Percentiles rank a stretch among this genome's conserved stretches.
Evolutionary conservation across 2,113 vertebrate genomes (phyloP).

Genomic region (Corythornis madagascariensis): DNA sequence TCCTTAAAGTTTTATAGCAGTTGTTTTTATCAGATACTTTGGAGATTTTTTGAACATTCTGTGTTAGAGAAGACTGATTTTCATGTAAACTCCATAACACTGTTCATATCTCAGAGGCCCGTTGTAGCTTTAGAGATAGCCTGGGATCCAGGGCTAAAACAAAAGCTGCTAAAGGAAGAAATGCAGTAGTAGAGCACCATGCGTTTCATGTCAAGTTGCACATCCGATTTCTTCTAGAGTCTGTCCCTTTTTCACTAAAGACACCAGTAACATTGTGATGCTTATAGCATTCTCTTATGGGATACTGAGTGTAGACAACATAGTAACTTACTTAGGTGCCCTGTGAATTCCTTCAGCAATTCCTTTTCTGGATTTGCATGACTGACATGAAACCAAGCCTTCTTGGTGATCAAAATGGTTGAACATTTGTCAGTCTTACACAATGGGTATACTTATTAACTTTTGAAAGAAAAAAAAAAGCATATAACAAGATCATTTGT

Average conservation of each 20-base stretch:
- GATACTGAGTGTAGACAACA: background rate
- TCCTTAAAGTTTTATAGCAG: background rate
- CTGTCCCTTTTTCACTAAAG: background rate
- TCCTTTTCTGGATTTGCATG: background rate
- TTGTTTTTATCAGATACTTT: slow-evolving; percentile 19
- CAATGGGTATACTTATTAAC: background rate
- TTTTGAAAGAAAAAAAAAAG: background rate
- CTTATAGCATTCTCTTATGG: background rate
- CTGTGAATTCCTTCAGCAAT: background rate
- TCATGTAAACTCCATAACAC: background rate
- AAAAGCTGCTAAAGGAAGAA: background rate
- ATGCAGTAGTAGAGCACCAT: background rate
- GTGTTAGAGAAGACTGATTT: background rate
- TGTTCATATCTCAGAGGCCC: background rate
- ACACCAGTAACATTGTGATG: background rate
- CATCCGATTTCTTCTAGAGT: background rate
- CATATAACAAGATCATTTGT: background rate
- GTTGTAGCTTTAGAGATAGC: background rate
- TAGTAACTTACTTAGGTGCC: background rate
- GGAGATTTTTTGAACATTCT: background rate
- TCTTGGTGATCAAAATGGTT: background rate
- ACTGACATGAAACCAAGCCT: background rate
- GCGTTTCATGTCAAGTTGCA: background rate
- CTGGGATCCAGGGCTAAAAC: background rate
- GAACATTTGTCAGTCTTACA: background rate